Conservation (phyloP, 2,888 invertebrate species). For the Pachycephus smyrnensis region DNA sequence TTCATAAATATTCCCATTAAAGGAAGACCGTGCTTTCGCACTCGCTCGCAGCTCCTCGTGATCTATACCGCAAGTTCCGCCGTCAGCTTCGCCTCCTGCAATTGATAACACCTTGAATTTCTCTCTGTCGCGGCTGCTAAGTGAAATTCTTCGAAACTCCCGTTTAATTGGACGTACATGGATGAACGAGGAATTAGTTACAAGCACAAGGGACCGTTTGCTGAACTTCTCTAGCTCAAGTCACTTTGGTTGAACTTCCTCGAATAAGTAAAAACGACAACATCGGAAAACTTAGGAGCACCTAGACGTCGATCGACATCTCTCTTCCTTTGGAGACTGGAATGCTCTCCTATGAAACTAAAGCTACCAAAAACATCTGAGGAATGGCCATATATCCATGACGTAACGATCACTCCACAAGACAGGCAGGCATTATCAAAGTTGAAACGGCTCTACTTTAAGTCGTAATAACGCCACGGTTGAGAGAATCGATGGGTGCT, state of each 20-base stretch:
- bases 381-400: background rate
- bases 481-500: background rate
- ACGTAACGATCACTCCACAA: background rate
- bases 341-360: no score
- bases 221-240: background rate
- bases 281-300: no score
- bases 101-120: slow-evolving; percentile 55
- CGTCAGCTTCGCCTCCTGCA: slow-evolving; percentile 34
- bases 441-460: slow-evolving; percentile 24
- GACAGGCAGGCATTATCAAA: slow-evolving; percentile 25
- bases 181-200: slow-evolving; percentile 49
- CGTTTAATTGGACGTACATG: slow-evolving; percentile 51
- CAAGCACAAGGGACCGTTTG: slow-evolving; percentile 27
- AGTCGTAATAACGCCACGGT: slow-evolving; percentile 8
- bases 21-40: slow-evolving; percentile 19
- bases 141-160: slow-evolving; percentile 60
- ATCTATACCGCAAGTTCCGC: slow-evolving; percentile 41
- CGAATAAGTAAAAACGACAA: background rate
- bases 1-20: slow-evolving; percentile 42
- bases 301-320: no score
- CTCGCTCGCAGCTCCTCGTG: slow-evolving; percentile 30
- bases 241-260: background rate
- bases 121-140: slow-evolving; percentile 42
- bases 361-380: no score
- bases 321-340: no score